Conservation (phyloP, 2,113 vertebrate genomes). For the Callipepla californica region DNA sequence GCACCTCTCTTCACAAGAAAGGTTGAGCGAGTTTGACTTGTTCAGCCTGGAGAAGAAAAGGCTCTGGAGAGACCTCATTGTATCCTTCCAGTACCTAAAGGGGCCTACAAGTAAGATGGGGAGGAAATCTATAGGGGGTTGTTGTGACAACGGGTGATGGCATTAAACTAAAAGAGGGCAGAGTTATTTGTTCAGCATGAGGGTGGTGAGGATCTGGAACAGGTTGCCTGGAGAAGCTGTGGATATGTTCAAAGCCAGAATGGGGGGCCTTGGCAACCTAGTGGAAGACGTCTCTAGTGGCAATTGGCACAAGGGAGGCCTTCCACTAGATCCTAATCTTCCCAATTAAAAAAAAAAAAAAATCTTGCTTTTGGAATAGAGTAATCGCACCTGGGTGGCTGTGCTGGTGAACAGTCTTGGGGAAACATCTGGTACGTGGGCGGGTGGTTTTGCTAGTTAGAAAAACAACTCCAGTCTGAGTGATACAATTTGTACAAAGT, state of each 20-base stretch:
- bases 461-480: neutral
- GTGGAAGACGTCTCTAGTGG: no score
- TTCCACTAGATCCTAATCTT: neutral
- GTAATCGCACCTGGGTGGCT: fast-evolving
- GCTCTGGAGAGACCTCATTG: neutral
- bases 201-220: no score
- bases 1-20: neutral
- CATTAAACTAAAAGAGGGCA: no score
- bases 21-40: neutral
- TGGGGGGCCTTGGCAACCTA: no score
- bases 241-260: no score
- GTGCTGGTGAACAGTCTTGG: fast-evolving
- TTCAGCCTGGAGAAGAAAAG: neutral
- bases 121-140: no score
- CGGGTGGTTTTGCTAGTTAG: neutral
- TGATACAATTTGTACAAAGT: neutral
- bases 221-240: no score
- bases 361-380: neutral
- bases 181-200: no score
- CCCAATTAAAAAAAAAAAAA: neutral
- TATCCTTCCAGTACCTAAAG: no score
- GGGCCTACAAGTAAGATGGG: no score
- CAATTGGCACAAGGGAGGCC: no score
- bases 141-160: no score
- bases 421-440: neutral